phyloP scores from a whole-genome alignment of 2,888 invertebrate genomes.

The Andrena trimmerana region DNA sequence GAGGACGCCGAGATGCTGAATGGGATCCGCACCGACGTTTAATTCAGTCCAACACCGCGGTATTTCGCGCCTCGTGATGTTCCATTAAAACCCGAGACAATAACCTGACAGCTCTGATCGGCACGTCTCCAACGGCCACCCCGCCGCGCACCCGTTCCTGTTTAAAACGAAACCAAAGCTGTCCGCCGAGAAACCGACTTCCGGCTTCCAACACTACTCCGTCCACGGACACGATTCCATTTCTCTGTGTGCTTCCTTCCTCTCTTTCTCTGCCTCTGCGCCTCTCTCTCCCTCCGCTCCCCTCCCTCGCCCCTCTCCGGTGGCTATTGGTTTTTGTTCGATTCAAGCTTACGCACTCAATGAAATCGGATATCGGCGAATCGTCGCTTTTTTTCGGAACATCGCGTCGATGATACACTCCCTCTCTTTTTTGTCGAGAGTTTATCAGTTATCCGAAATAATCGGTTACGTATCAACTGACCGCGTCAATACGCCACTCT shows the following conservation, averaged over 20 bases:
- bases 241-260: slow-evolving; percentile 24
- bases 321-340: slow-evolving; percentile 40
- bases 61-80: slow-evolving; percentile 80
- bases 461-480: not conserved
- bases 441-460: slow-evolving; percentile 9
- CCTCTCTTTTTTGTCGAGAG: not conserved
- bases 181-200: slow-evolving; percentile 75
- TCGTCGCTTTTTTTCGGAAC: slow-evolving; percentile 38
- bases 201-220: slow-evolving; percentile 64
- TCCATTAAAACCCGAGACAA: slow-evolving; percentile 84
- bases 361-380: slow-evolving; percentile 43
- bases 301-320: slow-evolving; percentile 31
- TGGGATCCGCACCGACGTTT: slow-evolving; percentile 75
- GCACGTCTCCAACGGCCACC: slow-evolving; percentile 71
- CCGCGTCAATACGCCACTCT: not conserved
- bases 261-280: slow-evolving; percentile 8
- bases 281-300: slow-evolving; percentile 26
- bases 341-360: slow-evolving; percentile 27
- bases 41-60: slow-evolving; percentile 79
- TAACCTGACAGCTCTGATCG: slow-evolving; percentile 84
- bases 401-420: not conserved
- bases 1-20: slow-evolving; percentile 62
- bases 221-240: slow-evolving; percentile 48
- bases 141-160: slow-evolving; percentile 34
- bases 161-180: slow-evolving; percentile 69